phyloP scores from a whole-genome alignment of 2,113 vertebrate genomes.

The Lepisosteus osseus region DNA sequence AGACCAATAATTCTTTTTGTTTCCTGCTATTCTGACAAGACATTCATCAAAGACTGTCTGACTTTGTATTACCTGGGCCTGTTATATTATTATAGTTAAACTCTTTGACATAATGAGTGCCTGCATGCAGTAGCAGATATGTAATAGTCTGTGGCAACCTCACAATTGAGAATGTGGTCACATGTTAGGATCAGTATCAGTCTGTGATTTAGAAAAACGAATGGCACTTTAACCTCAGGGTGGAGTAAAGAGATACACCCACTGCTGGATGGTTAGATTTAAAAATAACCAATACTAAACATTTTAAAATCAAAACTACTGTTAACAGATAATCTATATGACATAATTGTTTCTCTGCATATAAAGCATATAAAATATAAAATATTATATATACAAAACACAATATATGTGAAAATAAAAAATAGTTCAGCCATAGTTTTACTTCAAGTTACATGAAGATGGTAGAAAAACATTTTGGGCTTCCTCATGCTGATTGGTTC shows the following conservation, averaged over 20 bases:
- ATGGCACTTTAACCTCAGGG: neutral
- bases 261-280: neutral
- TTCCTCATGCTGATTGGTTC: no score
- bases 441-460: no score
- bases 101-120: neutral
- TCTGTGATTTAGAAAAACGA: neutral
- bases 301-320: neutral
- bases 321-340: neutral
- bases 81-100: neutral
- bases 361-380: no score
- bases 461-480: no score
- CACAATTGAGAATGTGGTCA: neutral
- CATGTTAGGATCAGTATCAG: neutral
- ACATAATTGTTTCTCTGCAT: no score
- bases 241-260: neutral
- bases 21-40: no score
- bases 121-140: neutral
- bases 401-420: no score
- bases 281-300: neutral
- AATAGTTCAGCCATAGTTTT: no score
- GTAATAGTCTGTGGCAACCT: neutral
- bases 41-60: no score
- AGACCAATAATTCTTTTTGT: no score
- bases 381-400: no score
- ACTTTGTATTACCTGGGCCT: neutral